phyloP scores from a whole-genome alignment of 2,888 invertebrate species.

The Metallyticus violacea region DNA sequence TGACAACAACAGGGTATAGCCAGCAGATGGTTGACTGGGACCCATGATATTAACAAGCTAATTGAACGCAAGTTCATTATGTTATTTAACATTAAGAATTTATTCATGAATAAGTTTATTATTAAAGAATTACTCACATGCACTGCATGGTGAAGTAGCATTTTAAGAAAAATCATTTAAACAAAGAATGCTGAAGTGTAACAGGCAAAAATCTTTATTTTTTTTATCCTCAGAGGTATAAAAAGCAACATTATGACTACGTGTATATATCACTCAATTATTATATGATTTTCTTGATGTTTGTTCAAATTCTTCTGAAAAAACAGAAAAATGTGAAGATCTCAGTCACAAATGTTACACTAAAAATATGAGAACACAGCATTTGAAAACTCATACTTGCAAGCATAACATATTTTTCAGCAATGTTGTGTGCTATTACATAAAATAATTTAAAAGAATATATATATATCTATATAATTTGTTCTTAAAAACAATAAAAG shows the following conservation, averaged over 20 bases:
- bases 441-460: background rate
- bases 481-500: background rate
- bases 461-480: background rate
- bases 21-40: too few relatives aligned
- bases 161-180: background rate
- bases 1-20: too few relatives aligned
- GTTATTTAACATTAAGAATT: too few relatives aligned
- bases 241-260: slow-evolving; percentile 35
- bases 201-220: slow-evolving; percentile 31
- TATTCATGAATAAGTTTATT: too few relatives aligned
- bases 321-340: slow-evolving; percentile 10
- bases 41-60: too few relatives aligned
- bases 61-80: too few relatives aligned
- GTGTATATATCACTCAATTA: slow-evolving; percentile 31
- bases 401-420: background rate
- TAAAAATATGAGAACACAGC: slow-evolving; percentile 11
- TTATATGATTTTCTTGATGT: slow-evolving; percentile 16
- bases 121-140: too few relatives aligned
- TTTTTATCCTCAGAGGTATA: slow-evolving; percentile 33
- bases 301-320: slow-evolving; percentile 18
- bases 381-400: slow-evolving; percentile 16
- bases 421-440: background rate
- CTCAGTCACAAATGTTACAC: background rate
- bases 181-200: background rate
- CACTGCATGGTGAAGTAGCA: too few relatives aligned